phyloP scores from a whole-genome alignment of 2,113 vertebrate species.

The Neodontobutis hainanensis region DNA sequence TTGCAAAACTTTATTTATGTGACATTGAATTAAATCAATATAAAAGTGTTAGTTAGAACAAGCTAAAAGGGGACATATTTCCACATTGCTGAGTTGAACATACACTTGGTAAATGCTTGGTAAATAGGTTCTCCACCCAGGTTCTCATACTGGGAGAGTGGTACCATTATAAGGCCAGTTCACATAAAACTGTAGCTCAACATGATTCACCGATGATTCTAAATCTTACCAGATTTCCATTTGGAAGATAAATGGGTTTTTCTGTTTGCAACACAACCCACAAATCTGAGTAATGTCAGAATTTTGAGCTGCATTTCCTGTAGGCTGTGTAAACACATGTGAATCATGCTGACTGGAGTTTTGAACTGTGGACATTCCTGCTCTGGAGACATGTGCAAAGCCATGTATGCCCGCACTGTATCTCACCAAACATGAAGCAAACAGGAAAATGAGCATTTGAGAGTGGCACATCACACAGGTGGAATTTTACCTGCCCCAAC shows the following conservation, averaged over 20 bases:
- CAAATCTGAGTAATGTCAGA: background rate
- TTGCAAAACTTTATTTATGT: too few species aligned
- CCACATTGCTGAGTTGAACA: too few species aligned
- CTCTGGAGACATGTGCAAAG: background rate
- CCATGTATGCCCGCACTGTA: background rate
- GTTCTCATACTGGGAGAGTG: too few species aligned
- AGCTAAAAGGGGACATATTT: too few species aligned
- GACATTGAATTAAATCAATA: too few species aligned
- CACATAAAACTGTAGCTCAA: background rate
- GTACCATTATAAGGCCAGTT: background rate
- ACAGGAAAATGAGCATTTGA: slow-evolving; percentile 19
- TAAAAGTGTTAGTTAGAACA: too few species aligned
- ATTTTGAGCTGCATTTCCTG: background rate
- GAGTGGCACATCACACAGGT: slow-evolving; percentile 53
- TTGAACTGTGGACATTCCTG: background rate
- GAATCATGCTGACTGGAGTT: background rate
- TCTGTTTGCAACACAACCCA: background rate
- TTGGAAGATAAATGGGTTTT: background rate
- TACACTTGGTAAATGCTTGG: too few species aligned
- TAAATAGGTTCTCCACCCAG: too few species aligned
- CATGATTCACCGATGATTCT: background rate
- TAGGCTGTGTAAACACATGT: slow-evolving; percentile 6
- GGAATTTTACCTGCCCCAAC: slow-evolving; percentile 55
- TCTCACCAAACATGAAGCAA: slow-evolving; percentile 12
- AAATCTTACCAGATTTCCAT: background rate